Evolutionary conservation across 2,113 vertebrate species (phyloP).

Genomic region (Salvator merianae): DNA sequence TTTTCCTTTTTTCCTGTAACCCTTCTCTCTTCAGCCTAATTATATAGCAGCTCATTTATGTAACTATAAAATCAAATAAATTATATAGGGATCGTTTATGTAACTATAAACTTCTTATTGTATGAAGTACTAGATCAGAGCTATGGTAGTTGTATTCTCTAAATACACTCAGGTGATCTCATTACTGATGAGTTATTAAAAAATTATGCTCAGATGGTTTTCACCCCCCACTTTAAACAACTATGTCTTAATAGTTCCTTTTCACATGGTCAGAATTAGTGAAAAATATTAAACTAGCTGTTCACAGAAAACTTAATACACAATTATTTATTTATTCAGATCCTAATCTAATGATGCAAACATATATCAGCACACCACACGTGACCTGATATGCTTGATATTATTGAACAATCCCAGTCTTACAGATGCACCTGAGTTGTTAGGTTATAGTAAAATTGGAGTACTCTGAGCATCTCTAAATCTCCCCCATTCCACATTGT

Average conservation of each 20-base stretch:
- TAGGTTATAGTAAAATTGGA: background rate
- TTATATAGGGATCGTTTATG: conserved; percentile 12
- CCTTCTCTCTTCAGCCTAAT: background rate
- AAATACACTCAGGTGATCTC: background rate
- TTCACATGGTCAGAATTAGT: background rate
- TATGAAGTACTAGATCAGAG: conserved; percentile 11
- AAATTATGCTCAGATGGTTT: conserved; percentile 14
- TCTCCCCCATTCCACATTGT: too few relatives aligned
- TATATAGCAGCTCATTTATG: conserved; percentile 6
- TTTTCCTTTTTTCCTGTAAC: background rate
- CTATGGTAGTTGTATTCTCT: conserved; percentile 18
- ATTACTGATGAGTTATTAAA: background rate
- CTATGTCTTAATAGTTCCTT: background rate
- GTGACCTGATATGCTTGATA: background rate
- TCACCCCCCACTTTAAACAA: conserved; percentile 5
- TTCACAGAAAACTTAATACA: conserved; percentile 1
- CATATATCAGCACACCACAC: background rate
- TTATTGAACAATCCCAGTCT: background rate
- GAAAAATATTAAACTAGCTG: background rate
- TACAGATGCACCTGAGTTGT: background rate
- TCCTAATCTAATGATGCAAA: background rate
- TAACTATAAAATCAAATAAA: background rate
- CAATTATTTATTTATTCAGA: background rate
- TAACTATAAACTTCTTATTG: background rate
- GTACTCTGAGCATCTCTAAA: background rate